Evolutionary conservation across 2,797 vertebrate species (phyloP).

Genomic region (Avahi laniger): DNA sequence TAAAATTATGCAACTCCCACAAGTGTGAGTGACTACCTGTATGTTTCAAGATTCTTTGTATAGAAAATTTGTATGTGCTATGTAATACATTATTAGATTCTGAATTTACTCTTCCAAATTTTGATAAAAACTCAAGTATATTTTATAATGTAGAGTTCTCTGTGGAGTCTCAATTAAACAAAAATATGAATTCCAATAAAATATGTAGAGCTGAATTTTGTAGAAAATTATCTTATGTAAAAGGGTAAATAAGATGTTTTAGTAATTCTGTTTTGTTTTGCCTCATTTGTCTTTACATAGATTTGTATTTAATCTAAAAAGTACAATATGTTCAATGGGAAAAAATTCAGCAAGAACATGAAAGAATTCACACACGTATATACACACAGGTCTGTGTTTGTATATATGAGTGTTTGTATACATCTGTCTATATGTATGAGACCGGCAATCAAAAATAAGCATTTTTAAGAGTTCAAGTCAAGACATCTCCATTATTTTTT

Average conservation of each 20-base stretch:
- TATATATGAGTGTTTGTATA: background rate
- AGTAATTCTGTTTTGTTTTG: background rate
- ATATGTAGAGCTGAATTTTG: background rate
- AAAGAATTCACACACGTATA: background rate
- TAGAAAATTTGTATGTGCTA: background rate
- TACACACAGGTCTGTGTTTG: background rate
- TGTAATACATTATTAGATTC: background rate
- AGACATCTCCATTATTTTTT: background rate
- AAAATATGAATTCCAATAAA: background rate
- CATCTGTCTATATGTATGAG: background rate
- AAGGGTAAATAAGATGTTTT: background rate
- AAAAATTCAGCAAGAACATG: background rate
- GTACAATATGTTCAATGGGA: background rate
- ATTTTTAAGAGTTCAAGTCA: background rate
- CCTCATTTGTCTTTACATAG: background rate
- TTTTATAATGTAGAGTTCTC: background rate
- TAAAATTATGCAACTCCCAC: background rate
- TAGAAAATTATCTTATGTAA: background rate
- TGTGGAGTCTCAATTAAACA: background rate
- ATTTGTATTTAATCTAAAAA: background rate
- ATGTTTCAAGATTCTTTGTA: background rate
- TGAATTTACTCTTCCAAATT: background rate
- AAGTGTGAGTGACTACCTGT: background rate
- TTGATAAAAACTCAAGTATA: background rate
- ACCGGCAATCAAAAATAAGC: background rate